These are phyloP conservation scores for Poeciliopsis infans DNA, from an alignment of 2,797 vertebrate genomes.

Conservation along the genomic window DNA sequence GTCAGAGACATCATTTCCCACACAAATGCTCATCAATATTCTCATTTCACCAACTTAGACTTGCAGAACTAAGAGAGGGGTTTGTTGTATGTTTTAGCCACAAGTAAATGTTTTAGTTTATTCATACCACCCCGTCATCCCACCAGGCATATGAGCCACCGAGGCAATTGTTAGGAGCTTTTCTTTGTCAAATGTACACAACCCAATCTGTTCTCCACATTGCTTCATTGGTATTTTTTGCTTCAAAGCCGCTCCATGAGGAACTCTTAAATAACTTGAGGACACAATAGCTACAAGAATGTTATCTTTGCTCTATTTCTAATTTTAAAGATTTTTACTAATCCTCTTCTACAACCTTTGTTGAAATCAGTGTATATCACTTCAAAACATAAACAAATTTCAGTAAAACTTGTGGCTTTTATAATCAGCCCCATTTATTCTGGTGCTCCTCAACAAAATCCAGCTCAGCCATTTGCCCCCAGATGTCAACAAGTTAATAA, in stretches of 20 bases:
- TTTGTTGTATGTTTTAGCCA: conserved; percentile 20
- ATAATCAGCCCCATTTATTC: neutral
- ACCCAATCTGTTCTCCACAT: conserved; percentile 60
- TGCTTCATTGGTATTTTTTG: conserved; percentile 27
- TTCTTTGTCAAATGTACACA: conserved; percentile 67
- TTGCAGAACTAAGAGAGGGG: neutral
- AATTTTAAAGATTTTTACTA: neutral
- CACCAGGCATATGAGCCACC: conserved; percentile 35
- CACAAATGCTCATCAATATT: neutral
- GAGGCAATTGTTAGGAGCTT: conserved; percentile 49
- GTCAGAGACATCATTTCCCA: neutral
- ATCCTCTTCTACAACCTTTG: neutral
- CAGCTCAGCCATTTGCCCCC: neutral
- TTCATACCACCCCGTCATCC: conserved; percentile 42
- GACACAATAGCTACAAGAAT: neutral
- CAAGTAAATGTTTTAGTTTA: conserved; percentile 21
- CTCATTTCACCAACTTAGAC: conserved; percentile 9
- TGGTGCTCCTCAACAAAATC: neutral
- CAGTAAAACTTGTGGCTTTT: neutral
- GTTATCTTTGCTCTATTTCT: neutral
- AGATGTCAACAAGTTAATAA: neutral
- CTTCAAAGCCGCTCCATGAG: conserved; percentile 24
- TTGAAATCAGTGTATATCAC: neutral
- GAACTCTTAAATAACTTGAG: neutral
- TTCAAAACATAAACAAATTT: neutral